A percentile compares a stretch with the other conserved stretches of the same genome.
phyloP scores from a whole-genome alignment of 1,140 invertebrate species.

The Hyles vespertilio region DNA sequence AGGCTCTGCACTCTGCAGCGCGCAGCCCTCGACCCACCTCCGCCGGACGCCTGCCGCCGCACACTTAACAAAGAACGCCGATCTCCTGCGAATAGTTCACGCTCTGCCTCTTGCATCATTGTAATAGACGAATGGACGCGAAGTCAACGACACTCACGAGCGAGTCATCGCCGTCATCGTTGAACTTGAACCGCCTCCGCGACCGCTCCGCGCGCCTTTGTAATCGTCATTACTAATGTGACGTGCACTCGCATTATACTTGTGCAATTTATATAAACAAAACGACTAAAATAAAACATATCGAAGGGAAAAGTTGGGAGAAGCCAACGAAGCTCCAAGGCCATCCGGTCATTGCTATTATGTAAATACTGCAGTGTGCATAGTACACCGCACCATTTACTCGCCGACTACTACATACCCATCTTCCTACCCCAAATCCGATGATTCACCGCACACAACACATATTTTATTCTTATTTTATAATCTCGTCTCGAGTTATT shows the following conservation, averaged over 20 bases:
- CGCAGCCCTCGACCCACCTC: constrained; percentile 10
- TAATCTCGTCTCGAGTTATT: no score
- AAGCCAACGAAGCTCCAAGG: constrained; percentile 40
- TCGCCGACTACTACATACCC: no score
- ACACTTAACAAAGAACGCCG: constrained; percentile 22
- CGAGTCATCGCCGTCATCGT: constrained; percentile 42
- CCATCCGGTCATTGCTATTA: constrained; percentile 50
- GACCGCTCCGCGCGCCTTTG: not conserved
- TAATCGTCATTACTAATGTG: no score
- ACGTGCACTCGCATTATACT: no score
- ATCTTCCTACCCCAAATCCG: no score
- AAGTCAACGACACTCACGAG: constrained; percentile 47
- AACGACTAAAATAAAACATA: constrained; percentile 14
- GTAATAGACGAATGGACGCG: constrained; percentile 27
- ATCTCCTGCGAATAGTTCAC: constrained; percentile 46
- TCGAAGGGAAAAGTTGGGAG: constrained; percentile 26
- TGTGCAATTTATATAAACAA: no score
- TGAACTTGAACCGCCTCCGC: constrained; percentile 30
- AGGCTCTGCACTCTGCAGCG: constrained; percentile 6
- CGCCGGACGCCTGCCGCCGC: not conserved
- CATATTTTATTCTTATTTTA: no score
- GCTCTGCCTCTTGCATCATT: constrained; percentile 49
- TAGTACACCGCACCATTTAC: not conserved
- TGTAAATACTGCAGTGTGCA: constrained; percentile 41
- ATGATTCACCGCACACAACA: no score